Evolutionary conservation across 2,797 vertebrate species (phyloP), one percentile per base, ranked within the genome.

Genomic region (Margarornis squamiger): DNA sequence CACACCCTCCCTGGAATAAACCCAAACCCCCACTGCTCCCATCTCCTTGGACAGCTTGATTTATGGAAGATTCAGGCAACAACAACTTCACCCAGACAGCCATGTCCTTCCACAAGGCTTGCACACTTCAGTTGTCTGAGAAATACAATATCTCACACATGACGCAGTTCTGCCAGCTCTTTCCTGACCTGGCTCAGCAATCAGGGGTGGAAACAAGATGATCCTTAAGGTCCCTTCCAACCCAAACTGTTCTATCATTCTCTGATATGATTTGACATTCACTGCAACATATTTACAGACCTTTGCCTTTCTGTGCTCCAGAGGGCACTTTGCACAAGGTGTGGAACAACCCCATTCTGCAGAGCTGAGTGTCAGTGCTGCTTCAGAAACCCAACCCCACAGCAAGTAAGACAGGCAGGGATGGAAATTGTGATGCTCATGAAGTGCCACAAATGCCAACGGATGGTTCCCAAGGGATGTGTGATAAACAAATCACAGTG

Each of bases 401-500:
- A 12, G 57, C 29, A 46, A 27, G 26, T 3, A 16, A 52, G 52
- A 7, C 51, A 59, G 55, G 76, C 71, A 30, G 32, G 19, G 27
- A 39, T 32, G 45, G 4, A 43, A 77, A 93, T 55, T 34, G 16
- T 5, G 80, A 23, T 14, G 77, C 82, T 96, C 21, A 7, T 20
- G 5, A 30, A 24, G 77, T 62, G 82, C 65, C 16, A n/a, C 51
- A 54, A 24, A 58, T 68, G 87, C 67, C 88, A 91, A 85, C 39
- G 34, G 82, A 61, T 67, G 90, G 88, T 70, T 61, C 88, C 84
- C 73, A 32, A 45, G 93, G 95, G 94, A 95, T 48, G 30, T 58
- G 24, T 82, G 88, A 86, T 48, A 92, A 94, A 96, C 86, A 92
- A 91, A 90, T 82, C 85, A 85, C 55, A 92, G 86, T 66, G 43